Evolutionary conservation across 2,888 invertebrate species (phyloP).

Genomic region (Theretra japonica): DNA sequence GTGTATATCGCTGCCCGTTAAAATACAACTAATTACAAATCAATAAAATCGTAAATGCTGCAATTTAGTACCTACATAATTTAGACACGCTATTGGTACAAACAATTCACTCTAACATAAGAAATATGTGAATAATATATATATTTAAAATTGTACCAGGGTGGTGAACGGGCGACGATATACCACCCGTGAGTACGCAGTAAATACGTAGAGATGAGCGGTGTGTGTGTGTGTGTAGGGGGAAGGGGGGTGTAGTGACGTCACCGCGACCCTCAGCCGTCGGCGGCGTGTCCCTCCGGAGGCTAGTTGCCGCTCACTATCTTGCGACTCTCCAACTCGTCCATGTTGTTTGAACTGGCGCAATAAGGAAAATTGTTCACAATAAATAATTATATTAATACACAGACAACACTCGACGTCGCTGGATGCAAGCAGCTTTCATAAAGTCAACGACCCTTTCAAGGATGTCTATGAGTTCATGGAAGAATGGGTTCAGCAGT

Average conservation of each 20-base stretch:
- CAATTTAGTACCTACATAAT: too few species aligned
- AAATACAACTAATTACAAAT: not conserved
- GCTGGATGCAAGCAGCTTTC: too few species aligned
- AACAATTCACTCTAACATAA: too few species aligned
- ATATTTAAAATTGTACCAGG: not conserved
- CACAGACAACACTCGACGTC: too few species aligned
- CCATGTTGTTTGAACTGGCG: slow-evolving; percentile 78
- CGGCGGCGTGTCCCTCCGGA: slow-evolving; percentile 46
- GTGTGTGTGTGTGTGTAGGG: not conserved
- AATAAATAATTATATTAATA: too few species aligned
- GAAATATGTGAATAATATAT: not conserved
- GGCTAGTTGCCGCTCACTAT: slow-evolving; percentile 82
- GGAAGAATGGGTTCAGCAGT: too few species aligned
- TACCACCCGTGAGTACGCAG: not conserved
- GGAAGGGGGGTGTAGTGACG: slow-evolving; percentile 34
- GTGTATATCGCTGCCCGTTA: not conserved
- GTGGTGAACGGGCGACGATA: not conserved
- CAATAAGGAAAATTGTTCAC: not conserved
- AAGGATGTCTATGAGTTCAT: too few species aligned
- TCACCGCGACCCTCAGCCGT: slow-evolving; percentile 44
- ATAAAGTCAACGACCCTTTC: too few species aligned
- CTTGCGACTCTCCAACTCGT: slow-evolving; percentile 80
- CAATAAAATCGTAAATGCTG: too few species aligned
- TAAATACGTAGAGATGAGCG: not conserved
- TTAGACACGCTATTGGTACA: too few species aligned